Percentiles rank a stretch among this genome's conserved stretches.
Evolutionary conservation across 2,888 invertebrate genomes (phyloP).

Genomic region (Rhagonycha fulva): DNA sequence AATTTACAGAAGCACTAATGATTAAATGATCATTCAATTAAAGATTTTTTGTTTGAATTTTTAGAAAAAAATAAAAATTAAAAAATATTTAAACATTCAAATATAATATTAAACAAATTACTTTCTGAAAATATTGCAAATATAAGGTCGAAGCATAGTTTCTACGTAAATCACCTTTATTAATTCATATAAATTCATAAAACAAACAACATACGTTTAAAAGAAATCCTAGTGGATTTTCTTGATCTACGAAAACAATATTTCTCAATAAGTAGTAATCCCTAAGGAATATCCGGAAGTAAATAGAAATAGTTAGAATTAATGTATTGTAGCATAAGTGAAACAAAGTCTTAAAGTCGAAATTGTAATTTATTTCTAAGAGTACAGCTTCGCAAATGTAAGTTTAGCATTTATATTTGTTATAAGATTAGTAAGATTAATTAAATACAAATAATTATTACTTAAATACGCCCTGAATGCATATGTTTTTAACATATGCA

Average conservation of each 20-base stretch:
- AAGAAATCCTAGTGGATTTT: slow-evolving; percentile 18
- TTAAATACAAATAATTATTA: neutral
- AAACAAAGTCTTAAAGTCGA: slow-evolving; percentile 9
- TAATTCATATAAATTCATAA: neutral
- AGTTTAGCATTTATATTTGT: neutral
- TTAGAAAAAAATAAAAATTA: too few relatives aligned
- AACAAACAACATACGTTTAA: slow-evolving; percentile 12
- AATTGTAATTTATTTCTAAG: slow-evolving; percentile 17
- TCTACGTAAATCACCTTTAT: neutral
- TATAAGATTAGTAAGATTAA: neutral
- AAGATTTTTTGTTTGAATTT: too few relatives aligned
- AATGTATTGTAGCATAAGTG: slow-evolving; percentile 18
- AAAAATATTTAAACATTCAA: too few relatives aligned
- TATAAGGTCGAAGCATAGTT: neutral
- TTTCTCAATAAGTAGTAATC: slow-evolving; percentile 34
- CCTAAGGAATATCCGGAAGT: slow-evolving; percentile 26
- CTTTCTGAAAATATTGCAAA: neutral
- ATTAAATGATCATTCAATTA: too few relatives aligned
- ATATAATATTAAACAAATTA: neutral
- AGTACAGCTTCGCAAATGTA: neutral
- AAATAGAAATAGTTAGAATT: slow-evolving; percentile 30
- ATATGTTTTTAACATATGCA: neutral
- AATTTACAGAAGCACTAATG: too few relatives aligned
- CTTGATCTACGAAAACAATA: slow-evolving; percentile 29
- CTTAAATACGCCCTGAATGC: neutral